Conservation (phyloP, 2,888 invertebrate species). For the Xylota segnis region DNA sequence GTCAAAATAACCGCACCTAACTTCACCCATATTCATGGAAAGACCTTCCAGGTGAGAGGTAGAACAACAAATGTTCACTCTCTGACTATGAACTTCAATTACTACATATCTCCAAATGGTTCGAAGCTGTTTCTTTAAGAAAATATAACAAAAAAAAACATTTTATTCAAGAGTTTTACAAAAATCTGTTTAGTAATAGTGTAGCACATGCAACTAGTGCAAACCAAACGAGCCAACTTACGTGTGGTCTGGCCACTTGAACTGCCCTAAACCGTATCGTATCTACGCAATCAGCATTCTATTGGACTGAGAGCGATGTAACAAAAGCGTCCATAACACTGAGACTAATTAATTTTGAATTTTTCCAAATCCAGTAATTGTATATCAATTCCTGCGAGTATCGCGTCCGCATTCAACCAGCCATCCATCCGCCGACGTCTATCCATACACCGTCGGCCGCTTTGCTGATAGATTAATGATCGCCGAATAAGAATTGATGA, state of each 20-base stretch:
- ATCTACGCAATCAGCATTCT: conserved; percentile 12
- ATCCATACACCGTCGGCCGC: conserved; percentile 5
- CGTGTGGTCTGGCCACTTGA: conserved; percentile 23
- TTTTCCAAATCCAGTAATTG: conserved; percentile 41
- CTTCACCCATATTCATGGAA: no score
- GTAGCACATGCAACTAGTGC: no score
- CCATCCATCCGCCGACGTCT: not conserved
- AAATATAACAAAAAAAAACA: no score
- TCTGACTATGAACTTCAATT: no score
- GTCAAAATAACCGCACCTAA: no score
- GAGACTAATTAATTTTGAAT: conserved; percentile 58
- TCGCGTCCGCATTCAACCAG: conserved; percentile 20
- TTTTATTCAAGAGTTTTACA: no score
- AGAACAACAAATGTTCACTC: no score
- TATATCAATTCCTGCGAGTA: conserved; percentile 9
- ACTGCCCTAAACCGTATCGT: conserved; percentile 2
- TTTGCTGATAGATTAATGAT: conserved; percentile 53
- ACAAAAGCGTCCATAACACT: conserved; percentile 37
- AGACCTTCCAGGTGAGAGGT: no score
- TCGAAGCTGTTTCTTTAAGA: no score
- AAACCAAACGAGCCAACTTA: not conserved
- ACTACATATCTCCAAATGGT: no score
- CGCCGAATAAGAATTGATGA: conserved; percentile 50
- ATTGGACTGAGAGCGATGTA: conserved; percentile 6
- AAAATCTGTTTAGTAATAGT: no score